phyloP scores from a whole-genome alignment of 2,113 vertebrate genomes.

The Puffinus mauretanicus region DNA sequence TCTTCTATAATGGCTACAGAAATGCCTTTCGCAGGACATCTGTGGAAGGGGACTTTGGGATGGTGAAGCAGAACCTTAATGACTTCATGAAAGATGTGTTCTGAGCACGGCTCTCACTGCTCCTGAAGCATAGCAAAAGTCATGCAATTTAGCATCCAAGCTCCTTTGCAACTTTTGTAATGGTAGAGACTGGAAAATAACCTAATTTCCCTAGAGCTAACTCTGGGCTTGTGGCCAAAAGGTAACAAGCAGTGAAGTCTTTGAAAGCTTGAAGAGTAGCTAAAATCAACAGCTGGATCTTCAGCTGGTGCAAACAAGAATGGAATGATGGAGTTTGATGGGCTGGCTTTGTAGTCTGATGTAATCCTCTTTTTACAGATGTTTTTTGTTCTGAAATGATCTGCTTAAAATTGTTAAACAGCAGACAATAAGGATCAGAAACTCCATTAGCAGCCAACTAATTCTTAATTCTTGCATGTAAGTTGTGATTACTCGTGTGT shows the following conservation, averaged over 20 bases:
- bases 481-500: neutral
- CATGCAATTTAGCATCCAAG: neutral
- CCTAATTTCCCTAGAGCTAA: neutral
- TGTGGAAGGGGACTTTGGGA: neutral
- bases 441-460: neutral
- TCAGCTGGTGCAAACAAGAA: neutral
- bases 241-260: neutral
- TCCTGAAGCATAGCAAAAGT: neutral
- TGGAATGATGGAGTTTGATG: neutral
- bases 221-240: neutral
- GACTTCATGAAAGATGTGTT: neutral
- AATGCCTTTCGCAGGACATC: neutral
- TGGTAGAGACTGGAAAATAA: neutral
- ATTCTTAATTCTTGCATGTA: neutral
- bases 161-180: neutral
- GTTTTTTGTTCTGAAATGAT: neutral
- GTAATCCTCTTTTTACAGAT: neutral
- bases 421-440: neutral
- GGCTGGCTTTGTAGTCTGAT: neutral
- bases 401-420: neutral
- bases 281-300: conserved; percentile 11
- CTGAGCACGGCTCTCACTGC: neutral
- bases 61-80: neutral
- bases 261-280: neutral
- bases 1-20: neutral